A percentile compares a stretch with the other conserved stretches of the same genome.
phyloP scores from a whole-genome alignment of 2,113 vertebrate species.

The Pseudorasbora parva region DNA sequence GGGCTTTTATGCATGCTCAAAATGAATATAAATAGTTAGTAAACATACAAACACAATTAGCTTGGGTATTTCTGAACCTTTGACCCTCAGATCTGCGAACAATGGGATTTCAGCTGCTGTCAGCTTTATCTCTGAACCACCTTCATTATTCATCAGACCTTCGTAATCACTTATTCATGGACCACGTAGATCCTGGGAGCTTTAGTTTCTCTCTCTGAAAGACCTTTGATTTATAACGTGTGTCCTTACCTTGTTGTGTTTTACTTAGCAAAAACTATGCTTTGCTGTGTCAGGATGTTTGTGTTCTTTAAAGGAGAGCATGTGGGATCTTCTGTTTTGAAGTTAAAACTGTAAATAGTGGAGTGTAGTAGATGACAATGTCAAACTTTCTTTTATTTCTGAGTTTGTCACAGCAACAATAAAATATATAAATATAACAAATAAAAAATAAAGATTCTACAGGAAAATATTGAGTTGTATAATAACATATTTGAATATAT shows the following conservation, averaged over 20 bases:
- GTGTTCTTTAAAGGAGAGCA: background rate
- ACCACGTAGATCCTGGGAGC: constrained; percentile 11
- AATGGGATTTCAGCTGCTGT: constrained; percentile 1
- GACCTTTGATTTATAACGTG: background rate
- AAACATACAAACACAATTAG: background rate
- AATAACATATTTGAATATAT: background rate
- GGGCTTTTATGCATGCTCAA: background rate
- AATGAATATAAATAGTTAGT: background rate
- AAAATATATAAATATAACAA: too few species aligned
- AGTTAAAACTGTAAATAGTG: constrained; percentile 2
- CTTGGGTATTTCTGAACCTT: background rate
- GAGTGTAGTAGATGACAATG: background rate
- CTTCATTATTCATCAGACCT: constrained; percentile 38
- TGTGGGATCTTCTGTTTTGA: background rate
- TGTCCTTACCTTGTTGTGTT: background rate
- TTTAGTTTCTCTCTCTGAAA: constrained; percentile 28
- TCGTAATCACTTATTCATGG: constrained; percentile 14
- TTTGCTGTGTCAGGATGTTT: constrained; percentile 16
- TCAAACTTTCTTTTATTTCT: background rate
- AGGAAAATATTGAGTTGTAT: background rate
- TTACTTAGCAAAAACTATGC: background rate
- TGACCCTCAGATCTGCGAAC: constrained; percentile 5
- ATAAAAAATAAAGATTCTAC: too few species aligned
- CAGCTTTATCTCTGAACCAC: constrained; percentile 27
- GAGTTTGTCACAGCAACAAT: background rate